Evolutionary conservation across 2,113 vertebrate genomes (phyloP).

Genomic region (Bolborhynchus lineola): DNA sequence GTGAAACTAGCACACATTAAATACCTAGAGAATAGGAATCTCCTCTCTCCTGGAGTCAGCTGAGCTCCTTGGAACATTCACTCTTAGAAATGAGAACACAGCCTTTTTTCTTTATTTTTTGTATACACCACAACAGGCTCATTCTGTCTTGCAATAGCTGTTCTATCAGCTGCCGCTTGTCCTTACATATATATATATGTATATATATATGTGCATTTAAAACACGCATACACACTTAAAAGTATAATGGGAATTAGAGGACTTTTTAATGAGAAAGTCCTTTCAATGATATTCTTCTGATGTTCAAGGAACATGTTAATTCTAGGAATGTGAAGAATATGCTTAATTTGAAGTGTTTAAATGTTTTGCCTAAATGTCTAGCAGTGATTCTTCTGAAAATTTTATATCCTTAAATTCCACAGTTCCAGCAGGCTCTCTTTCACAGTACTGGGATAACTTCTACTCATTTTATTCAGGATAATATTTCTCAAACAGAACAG

Average conservation of each 20-base stretch:
- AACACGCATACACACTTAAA: neutral
- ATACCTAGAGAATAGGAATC: neutral
- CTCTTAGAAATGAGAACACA: neutral
- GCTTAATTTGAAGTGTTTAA: neutral
- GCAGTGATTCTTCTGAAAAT: neutral
- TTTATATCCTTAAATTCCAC: neutral
- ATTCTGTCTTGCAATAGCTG: neutral
- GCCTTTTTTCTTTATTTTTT: too few relatives aligned
- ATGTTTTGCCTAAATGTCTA: conserved; percentile 13
- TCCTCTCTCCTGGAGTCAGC: neutral
- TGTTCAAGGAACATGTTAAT: neutral
- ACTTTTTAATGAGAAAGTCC: neutral
- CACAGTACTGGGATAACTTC: neutral
- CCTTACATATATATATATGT: accelerated
- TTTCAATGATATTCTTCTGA: neutral
- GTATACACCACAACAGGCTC: neutral
- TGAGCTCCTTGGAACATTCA: neutral
- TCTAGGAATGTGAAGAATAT: neutral
- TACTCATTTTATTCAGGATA: neutral
- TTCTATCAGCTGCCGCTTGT: neutral
- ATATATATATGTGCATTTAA: neutral
- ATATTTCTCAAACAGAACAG: conserved; percentile 4
- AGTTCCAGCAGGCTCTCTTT: neutral
- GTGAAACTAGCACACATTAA: conserved; percentile 10
- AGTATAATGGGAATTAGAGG: neutral